Base-by-base conservation (phyloP, 2,797 vertebrate species). In the Rhinatrema bivittatum region DNA sequence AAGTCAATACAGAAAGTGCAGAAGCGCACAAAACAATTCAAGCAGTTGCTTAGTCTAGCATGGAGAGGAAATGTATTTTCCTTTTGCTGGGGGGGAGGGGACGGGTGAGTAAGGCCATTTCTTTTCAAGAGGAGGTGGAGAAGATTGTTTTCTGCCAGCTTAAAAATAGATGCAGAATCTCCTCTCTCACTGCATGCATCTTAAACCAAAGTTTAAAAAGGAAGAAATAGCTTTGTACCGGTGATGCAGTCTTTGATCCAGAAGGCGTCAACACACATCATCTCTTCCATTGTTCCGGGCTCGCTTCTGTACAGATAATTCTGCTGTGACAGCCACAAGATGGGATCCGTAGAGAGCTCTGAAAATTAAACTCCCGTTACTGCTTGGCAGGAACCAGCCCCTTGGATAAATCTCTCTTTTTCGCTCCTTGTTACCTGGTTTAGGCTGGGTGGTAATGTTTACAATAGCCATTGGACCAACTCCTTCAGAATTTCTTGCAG, bases 11-110 rank as follows among this genome's bases (percentile, higher is more conserved):
- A 10, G 20, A 22, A 11, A n/a, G 56, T 49, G 25, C 40, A 38
- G 33, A 50, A 45, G 33, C 48, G 25, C 29, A 36, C 7, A 44
- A 50, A 66, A 63, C 20, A 67, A 63, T 68, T 41, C 56, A 42
- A 30, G 42, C 10, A 73, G 46, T 32, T 36, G 14, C n/a, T 66
- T 69, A 36, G 32, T 68, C 62, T 55, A 50, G 37, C 42, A 46
- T n/a, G 55, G 40, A 48, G 56, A 71, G 31, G 35, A 67, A 62
- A 65, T 55, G 45, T 73, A 60, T 62, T 74, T 58, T n/a, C n/a
- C n/a, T n/a, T n/a, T n/a, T n/a, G n/a, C n/a, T n/a, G n/a, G n/a
- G n/a, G n/a, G n/a, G n/a, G n/a, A n/a, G n/a, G n/a, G n/a, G n/a
- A 39, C 49, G 21, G 56, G 39, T 37, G 38, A 53, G 43, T 45